phyloP scores from a whole-genome alignment of 2,888 invertebrate species.

The Lasioglossum calceatum region DNA sequence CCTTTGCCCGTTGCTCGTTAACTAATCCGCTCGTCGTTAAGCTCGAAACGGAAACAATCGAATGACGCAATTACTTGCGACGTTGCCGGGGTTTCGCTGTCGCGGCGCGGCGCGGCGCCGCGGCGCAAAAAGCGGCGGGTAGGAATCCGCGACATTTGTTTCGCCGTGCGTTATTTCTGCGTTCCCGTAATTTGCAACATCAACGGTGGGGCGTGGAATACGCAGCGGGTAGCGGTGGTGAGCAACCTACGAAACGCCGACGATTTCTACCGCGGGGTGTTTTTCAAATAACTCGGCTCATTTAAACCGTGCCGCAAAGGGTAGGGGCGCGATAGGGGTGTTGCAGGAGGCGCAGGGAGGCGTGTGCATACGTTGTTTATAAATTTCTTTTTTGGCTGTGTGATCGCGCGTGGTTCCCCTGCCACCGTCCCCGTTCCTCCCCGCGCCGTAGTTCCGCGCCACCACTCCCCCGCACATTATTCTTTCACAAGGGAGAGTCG shows the following conservation, averaged over 20 bases:
- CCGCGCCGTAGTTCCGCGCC: neutral
- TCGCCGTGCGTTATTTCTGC: neutral
- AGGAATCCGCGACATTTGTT: slow-evolving; percentile 32
- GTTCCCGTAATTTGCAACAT: slow-evolving; percentile 40
- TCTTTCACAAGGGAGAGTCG: slow-evolving; percentile 33
- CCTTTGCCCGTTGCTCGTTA: neutral
- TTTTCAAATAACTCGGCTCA: slow-evolving; percentile 27
- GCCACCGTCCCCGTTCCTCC: neutral
- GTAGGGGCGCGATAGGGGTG: slow-evolving; percentile 2
- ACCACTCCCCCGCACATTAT: slow-evolving; percentile 16
- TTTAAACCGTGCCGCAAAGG: slow-evolving; percentile 29
- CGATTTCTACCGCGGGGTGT: neutral
- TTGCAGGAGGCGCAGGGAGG: neutral
- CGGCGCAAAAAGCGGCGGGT: neutral
- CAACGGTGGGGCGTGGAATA: neutral
- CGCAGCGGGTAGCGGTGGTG: neutral
- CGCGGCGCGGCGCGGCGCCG: neutral
- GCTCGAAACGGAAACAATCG: slow-evolving; percentile 5
- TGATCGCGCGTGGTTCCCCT: slow-evolving; percentile 11
- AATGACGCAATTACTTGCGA: slow-evolving; percentile 1
- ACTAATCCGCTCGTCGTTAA: neutral
- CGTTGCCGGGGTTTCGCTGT: neutral
- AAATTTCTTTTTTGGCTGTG: slow-evolving; percentile 41
- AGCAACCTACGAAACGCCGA: slow-evolving; percentile 6
- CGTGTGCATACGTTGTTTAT: slow-evolving; percentile 28